Base-by-base conservation (phyloP, 2,113 vertebrate species). In the Albula glossodonta region DNA sequence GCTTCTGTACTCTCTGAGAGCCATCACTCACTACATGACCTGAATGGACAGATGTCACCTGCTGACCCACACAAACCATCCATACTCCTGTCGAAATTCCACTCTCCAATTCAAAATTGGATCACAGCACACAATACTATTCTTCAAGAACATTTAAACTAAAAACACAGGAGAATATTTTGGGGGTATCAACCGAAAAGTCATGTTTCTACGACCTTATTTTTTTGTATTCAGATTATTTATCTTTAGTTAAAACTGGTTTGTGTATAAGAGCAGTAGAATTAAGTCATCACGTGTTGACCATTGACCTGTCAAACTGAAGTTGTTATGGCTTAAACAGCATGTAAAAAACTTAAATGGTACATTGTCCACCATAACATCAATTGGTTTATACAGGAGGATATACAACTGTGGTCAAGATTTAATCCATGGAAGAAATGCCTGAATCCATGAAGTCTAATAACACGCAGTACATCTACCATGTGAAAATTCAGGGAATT, bases 1-100 rank as follows among this genome's bases (percentile, higher is more conserved):
- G 90, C 96, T 97, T 57, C 96, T 97, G 9, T 97, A 97, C 0
- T 96, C 95, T 74, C 95, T 97, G 80, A 95, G 96, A 85, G 96
- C 96, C 91, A 96, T 96, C 91, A 96, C 96, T 81, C 94, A 93
- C 70, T 94, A 96, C 91, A 89, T 97, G 91, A 97, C 96, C 94
- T 97, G 96, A 97, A 4, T 13, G 41, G 41, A 41, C 60, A 22
- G 4, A 66, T 48, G 4, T 49, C 77, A 4, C 9, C 17, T 53
- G 15, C 17, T 22, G 17, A 10, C 80, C 51, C 80, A 79, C 78
- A 79, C 41, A 50, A 15, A n/a, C 4, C 60, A 8, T 11, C 48
- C 13, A 49, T 19, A 49, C 41, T 6, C 0, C 79, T 80, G 48
- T 51, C 80, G 17, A 2, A 4, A 17, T 70, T 19, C 22, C 17